phyloP scores from a whole-genome alignment of 1,140 invertebrate genomes.

The Protaetia brevitarsis region DNA sequence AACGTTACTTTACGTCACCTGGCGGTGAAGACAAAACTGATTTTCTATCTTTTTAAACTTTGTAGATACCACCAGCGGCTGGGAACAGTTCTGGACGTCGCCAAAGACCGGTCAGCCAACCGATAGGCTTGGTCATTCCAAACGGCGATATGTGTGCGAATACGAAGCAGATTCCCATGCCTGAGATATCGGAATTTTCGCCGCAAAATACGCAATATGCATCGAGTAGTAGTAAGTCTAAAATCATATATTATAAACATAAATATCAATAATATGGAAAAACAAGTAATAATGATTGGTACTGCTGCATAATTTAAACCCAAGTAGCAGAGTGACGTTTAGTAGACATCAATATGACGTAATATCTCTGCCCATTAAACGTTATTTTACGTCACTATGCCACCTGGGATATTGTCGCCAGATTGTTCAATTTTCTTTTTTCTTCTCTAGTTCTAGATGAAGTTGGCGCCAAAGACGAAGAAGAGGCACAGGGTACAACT shows the following conservation, averaged over 20 bases:
- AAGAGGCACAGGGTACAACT: slow-evolving; percentile 50
- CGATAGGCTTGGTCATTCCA: slow-evolving; percentile 39
- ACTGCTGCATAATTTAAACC: too few species aligned
- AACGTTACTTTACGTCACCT: not conserved
- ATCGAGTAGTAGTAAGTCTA: slow-evolving; percentile 63
- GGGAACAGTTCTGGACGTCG: slow-evolving; percentile 31
- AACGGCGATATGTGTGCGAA: slow-evolving; percentile 36
- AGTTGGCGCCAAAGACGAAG: slow-evolving; percentile 44
- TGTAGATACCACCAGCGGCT: not conserved
- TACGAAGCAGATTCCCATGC: slow-evolving; percentile 44
- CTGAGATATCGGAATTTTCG: slow-evolving; percentile 55
- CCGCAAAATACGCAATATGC: slow-evolving; percentile 55
- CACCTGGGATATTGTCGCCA: too few species aligned
- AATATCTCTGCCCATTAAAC: too few species aligned
- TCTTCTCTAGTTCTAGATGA: slow-evolving; percentile 58
- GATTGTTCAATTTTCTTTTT: not conserved
- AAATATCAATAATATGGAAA: too few species aligned
- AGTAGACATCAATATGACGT: too few species aligned
- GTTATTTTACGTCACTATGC: too few species aligned
- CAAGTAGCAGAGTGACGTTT: too few species aligned
- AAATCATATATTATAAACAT: too few species aligned
- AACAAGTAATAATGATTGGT: too few species aligned
- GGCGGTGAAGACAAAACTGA: too few species aligned
- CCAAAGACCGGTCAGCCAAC: slow-evolving; percentile 48
- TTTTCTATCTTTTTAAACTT: not conserved